Evolutionary conservation across 2,113 vertebrate species (phyloP).

Genomic region (Thamnophis sirtalis): DNA sequence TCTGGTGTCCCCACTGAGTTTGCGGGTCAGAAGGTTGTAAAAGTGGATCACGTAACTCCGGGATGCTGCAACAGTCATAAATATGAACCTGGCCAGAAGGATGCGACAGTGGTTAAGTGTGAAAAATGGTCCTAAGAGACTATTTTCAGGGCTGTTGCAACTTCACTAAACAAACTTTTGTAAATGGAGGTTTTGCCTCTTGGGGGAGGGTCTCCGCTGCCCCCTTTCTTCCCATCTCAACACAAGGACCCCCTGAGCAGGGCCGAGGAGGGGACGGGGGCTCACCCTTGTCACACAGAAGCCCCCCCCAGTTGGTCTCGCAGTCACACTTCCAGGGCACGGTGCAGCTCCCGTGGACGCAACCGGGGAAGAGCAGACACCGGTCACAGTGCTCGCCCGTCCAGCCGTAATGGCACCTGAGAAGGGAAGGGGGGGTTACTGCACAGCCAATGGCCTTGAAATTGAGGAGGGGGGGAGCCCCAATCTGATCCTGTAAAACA

Average conservation of each 20-base stretch:
- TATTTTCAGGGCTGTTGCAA: too few relatives aligned
- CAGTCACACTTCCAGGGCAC: slow-evolving; percentile 81
- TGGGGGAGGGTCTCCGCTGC: background rate
- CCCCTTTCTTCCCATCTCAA: background rate
- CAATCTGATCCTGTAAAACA: background rate
- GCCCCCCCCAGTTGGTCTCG: slow-evolving; percentile 81
- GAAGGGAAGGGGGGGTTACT: background rate
- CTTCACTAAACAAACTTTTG: too few relatives aligned
- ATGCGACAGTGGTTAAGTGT: too few relatives aligned
- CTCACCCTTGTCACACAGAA: slow-evolving; percentile 81
- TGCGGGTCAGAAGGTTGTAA: too few relatives aligned
- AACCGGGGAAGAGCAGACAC: slow-evolving; percentile 76
- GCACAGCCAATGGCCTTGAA: background rate
- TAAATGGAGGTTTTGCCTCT: background rate
- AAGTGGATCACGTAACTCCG: too few relatives aligned
- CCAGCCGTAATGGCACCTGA: slow-evolving; percentile 81
- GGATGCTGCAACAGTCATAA: too few relatives aligned
- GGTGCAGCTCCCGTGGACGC: slow-evolving; percentile 74
- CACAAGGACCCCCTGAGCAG: too few relatives aligned
- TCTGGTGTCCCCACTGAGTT: too few relatives aligned
- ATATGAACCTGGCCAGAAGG: too few relatives aligned
- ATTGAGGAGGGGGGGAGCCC: background rate
- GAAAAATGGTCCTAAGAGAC: too few relatives aligned
- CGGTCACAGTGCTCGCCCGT: slow-evolving; percentile 71
- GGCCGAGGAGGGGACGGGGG: background rate